Base-by-base conservation (phyloP, 2,888 invertebrate genomes). In the Tillus elongatus region DNA sequence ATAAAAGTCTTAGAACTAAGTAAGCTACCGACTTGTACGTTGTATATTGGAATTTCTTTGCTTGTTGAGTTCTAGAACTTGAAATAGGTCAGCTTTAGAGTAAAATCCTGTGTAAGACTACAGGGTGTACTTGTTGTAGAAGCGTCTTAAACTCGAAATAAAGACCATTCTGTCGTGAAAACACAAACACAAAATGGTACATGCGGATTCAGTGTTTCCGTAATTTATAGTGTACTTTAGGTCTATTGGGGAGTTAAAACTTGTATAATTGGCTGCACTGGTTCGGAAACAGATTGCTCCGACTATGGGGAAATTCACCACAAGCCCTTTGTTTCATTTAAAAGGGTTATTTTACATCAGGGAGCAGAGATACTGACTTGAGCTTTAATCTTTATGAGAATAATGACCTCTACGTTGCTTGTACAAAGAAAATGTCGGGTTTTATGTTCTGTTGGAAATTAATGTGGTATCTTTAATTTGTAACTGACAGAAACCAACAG, bases 231-330 rank as follows among this genome's bases (percentile, higher is more conserved):
- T 53, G 47, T 51, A 53, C 52, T 53, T 53, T 52, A 44, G 50
- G 49, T 51, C 50, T 52, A 51, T 53, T 43, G 49, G 50, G 51
- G 49, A 49, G 49, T 47, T 57, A 55, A 56, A 60, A 58, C 56
- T 58, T 54, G 54, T 58, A 57, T 60, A 60, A 60, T 60, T 60
- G 58, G 58, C 56, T 57, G 58, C 57, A 57, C 56, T 56, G 60
- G 54, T 60, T 58, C 54, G 54, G 54, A 56, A 58, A 56, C 58
- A 57, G 57, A 60, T 58, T 58, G 57, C 53, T 44, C 43, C 44
- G 47, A 49, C 52, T 49, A 46, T 44, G 47, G 51, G 54, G 51
- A 53, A 53, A 55, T 52, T 48, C 46, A 43, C 53, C 54, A 45
- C 52, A 52, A 45, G 43, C 53, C 53, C 53, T 56, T 56, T 56